Evolutionary conservation across 2,113 vertebrate species (phyloP).

Genomic region (Rhinoderma darwinii): DNA sequence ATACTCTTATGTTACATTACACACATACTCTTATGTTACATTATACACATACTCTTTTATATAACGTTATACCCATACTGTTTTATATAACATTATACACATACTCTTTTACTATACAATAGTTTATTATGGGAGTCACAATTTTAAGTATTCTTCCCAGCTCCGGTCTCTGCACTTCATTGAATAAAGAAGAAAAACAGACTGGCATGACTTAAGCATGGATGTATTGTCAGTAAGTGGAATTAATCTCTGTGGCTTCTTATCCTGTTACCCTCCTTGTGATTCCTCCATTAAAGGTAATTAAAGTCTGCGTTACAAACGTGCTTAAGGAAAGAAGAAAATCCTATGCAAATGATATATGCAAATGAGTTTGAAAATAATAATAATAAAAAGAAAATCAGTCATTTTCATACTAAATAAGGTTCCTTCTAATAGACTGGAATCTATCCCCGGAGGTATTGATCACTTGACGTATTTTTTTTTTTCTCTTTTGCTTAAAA

Average conservation of each 20-base stretch:
- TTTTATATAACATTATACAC: background rate
- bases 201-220: conserved; percentile 20
- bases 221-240: background rate
- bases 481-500: conserved; percentile 44
- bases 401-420: conserved; percentile 69
- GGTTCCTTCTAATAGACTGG: conserved; percentile 71
- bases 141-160: background rate
- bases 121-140: background rate
- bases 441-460: conserved; percentile 72
- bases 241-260: conserved; percentile 50
- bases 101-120: background rate
- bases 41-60: background rate
- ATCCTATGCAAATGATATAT: conserved; percentile 71
- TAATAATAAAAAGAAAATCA: conserved; percentile 60
- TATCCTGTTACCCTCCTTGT: conserved; percentile 46
- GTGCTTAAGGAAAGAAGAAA: conserved; percentile 67
- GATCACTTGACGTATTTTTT: conserved; percentile 67
- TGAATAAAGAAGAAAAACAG: background rate
- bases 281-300: conserved; percentile 62
- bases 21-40: background rate
- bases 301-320: conserved; percentile 69
- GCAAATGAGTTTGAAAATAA: conserved; percentile 64
- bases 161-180: background rate
- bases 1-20: background rate
- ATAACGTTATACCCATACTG: background rate